Base-by-base conservation (phyloP, 1,140 invertebrate genomes). In the Zaprionus kolodkinae region DNA sequence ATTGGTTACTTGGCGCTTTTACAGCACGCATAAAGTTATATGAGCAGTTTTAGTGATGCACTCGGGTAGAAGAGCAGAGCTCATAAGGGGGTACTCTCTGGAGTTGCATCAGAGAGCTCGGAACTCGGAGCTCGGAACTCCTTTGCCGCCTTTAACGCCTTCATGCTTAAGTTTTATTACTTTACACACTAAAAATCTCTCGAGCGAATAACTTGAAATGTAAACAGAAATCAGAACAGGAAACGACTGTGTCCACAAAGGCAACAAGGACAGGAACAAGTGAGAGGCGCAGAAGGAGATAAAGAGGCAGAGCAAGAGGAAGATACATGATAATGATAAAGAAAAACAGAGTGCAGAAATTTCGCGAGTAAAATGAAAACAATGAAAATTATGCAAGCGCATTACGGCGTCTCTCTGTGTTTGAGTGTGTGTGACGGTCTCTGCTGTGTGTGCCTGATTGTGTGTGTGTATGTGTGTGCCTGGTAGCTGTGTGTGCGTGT, bases 331-430 rank as follows among this genome's bases (percentile, higher is more conserved):
- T 72, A 81, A 79, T 84, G 62, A 75, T 63, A 85, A 80, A 72
- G 54, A 80, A 79, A 70, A 81, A 79, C 69, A 57, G 64, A 69
- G 57, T 82, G 73, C 68, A 83, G 74, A 70, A 88, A 88, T 80
- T 78, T 88, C 68, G 80, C 73, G 73, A 67, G 81, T 80, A 88
- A 88, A 88, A 88, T 80, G 80, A 88, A 88, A 88, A 88, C 84
- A 88, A 88, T 89, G 84, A 80, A 88, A 88, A 88, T 88, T 88
- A 88, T 88, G 84, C 84, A 88, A 88, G 84, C 80, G 85, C 84
- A 84, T 78, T 71, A 79, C 74, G 79, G 33, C 59, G 66, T 43
- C 50, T 30, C 27, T 30, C 56, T 25, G 15, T 50, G 45, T 50
- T 21, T 21, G 21, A 21, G 43, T 48, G 15, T 48, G 65, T 65